Conservation (phyloP, 2,888 invertebrate species). For the Allolobophora icterica region DNA sequence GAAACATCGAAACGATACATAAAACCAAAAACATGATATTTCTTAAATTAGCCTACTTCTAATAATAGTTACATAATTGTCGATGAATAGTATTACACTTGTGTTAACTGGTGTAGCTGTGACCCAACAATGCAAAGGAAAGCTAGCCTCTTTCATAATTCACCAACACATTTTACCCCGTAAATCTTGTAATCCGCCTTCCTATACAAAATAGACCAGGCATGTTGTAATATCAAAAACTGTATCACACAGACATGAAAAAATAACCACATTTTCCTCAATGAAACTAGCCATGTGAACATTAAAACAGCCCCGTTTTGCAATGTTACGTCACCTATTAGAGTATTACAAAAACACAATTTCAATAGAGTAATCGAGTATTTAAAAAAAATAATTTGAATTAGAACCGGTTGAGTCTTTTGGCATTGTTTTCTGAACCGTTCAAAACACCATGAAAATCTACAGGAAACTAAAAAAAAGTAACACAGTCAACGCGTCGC, state of each 20-base stretch:
- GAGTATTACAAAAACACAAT: neutral
- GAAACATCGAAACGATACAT: neutral
- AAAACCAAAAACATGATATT: neutral
- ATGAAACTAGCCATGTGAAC: neutral
- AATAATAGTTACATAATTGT: neutral
- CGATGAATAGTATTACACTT: neutral
- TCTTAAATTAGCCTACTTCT: neutral
- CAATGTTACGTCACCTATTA: neutral
- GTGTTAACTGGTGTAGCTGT: neutral
- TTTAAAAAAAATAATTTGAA: neutral
- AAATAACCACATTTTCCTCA: neutral
- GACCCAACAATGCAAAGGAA: neutral
- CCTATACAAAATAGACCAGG: neutral
- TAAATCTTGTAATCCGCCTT: neutral
- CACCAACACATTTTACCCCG: neutral
- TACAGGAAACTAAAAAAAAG: neutral
- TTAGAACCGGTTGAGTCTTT: neutral
- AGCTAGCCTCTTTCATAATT: neutral
- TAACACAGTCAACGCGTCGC: neutral
- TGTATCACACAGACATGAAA: neutral
- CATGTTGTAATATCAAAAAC: too few relatives aligned
- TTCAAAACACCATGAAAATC: neutral
- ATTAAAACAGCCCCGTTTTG: neutral
- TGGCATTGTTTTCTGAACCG: conserved; percentile 8
- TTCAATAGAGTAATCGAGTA: neutral